Evolutionary conservation across 2,113 vertebrate species (phyloP).

Genomic region (Bos javanicus): DNA sequence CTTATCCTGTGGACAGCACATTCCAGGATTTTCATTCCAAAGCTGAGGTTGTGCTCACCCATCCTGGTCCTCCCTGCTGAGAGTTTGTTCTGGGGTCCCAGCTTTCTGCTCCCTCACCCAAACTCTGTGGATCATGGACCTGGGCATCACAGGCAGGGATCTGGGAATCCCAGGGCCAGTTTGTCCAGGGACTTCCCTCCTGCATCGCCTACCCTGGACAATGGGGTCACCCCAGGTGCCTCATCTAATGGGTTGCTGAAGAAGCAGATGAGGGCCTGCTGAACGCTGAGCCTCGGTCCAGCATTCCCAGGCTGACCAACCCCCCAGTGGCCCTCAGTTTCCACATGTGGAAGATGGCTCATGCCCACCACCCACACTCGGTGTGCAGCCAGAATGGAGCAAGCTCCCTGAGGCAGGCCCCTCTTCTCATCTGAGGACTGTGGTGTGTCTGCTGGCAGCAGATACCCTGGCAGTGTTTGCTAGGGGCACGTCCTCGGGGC

Average conservation of each 20-base stretch:
- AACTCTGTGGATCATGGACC: neutral
- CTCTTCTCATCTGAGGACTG: neutral
- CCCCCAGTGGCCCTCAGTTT: neutral
- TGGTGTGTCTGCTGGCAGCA: neutral
- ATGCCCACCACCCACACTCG: too few species aligned
- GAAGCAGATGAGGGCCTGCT: neutral
- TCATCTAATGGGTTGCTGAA: neutral
- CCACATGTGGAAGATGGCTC: neutral
- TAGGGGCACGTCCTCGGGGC: neutral
- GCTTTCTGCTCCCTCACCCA: neutral
- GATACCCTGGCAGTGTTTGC: neutral
- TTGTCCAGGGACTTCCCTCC: neutral
- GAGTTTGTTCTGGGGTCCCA: neutral
- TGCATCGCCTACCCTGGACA: neutral
- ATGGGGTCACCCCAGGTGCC: neutral
- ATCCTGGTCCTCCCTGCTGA: neutral
- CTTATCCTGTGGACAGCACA: neutral
- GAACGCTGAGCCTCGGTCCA: neutral
- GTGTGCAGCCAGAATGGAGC: neutral
- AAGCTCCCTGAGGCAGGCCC: neutral
- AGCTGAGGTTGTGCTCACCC: neutral
- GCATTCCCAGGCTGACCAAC: neutral
- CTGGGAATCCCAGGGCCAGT: neutral
- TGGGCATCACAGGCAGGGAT: neutral
- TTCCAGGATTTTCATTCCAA: neutral